Evolutionary conservation across 2,797 vertebrate species (phyloP).

Genomic region (Gila robusta): DNA sequence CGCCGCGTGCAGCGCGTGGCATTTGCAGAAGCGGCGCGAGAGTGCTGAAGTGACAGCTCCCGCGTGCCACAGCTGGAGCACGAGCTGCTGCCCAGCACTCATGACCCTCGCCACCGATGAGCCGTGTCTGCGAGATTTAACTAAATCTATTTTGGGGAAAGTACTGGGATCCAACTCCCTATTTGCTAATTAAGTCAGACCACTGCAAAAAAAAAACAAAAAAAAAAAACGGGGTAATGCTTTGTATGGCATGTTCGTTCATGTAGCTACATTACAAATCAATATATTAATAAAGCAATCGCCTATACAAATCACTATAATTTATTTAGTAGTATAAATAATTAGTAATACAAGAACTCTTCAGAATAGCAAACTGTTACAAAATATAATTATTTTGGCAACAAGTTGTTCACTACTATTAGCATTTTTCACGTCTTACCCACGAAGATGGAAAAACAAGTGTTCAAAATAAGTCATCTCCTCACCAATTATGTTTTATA

Average conservation of each 20-base stretch:
- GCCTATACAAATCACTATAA: background rate
- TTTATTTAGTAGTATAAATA: background rate
- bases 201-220: background rate
- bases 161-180: background rate
- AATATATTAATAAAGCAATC: background rate
- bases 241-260: background rate
- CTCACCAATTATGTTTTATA: background rate
- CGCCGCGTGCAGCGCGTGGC: conserved; percentile 16
- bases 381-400: background rate
- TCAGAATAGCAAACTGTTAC: background rate
- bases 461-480: background rate
- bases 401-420: background rate
- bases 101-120: background rate
- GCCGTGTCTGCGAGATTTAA: background rate
- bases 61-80: conserved; percentile 61
- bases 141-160: background rate
- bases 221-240: background rate
- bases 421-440: background rate
- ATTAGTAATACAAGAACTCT: background rate
- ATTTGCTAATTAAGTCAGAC: background rate
- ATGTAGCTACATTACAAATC: background rate
- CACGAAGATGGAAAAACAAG: background rate
- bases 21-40: conserved; percentile 35
- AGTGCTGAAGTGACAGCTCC: conserved; percentile 65
- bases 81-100: conserved; percentile 39